Conservation (phyloP, 2,113 vertebrate genomes). For the Labeo rohita region DNA sequence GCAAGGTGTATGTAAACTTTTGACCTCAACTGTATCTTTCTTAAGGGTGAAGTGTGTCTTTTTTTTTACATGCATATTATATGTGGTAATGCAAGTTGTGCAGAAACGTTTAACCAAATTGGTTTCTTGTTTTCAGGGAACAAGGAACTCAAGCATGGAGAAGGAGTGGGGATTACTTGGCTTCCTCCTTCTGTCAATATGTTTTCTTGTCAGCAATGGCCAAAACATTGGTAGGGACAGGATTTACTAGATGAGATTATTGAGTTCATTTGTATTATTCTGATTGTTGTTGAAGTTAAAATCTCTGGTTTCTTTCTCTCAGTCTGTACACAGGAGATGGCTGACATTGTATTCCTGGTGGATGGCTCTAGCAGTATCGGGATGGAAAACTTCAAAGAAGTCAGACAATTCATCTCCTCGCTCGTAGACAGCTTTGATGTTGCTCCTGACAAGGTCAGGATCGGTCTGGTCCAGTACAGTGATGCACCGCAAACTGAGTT, state of each 20-base stretch:
- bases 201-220: slow-evolving; percentile 5
- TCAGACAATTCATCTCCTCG: slow-evolving; percentile 85
- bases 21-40: background rate
- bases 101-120: background rate
- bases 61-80: background rate
- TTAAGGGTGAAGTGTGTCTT: background rate
- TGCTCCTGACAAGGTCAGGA: slow-evolving; percentile 79
- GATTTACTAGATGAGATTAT: background rate
- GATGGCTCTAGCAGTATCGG: slow-evolving; percentile 89
- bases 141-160: slow-evolving; percentile 27
- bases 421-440: slow-evolving; percentile 82
- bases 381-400: slow-evolving; percentile 84
- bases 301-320: slow-evolving; percentile 74
- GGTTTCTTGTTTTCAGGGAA: slow-evolving; percentile 12
- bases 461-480: slow-evolving; percentile 87
- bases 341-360: slow-evolving; percentile 95
- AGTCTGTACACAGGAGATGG: slow-evolving; percentile 84
- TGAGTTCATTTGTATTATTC: background rate
- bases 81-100: background rate
- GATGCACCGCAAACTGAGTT: slow-evolving; percentile 85
- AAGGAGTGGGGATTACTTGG: slow-evolving; percentile 19
- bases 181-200: slow-evolving; percentile 28
- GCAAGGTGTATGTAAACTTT: no score
- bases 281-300: background rate
- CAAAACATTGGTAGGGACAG: slow-evolving; percentile 33